Percentiles rank a stretch among this genome's conserved stretches.
phyloP scores from a whole-genome alignment of 2,113 vertebrate genomes.

The Strigops habroptila region DNA sequence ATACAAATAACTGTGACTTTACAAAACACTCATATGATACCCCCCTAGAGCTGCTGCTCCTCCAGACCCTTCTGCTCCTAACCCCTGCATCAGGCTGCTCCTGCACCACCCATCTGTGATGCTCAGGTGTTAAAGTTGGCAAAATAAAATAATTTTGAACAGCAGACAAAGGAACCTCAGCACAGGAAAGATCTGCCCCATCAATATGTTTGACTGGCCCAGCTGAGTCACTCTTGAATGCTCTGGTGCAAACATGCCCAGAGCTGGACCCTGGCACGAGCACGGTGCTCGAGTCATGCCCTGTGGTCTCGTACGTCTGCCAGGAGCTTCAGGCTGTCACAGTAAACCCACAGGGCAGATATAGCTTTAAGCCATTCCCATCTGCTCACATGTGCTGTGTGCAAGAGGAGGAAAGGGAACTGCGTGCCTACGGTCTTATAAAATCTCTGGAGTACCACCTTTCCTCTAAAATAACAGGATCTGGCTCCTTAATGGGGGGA shows the following conservation, averaged over 20 bases:
- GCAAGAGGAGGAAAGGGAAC: neutral
- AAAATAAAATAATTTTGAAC: rapidly evolving
- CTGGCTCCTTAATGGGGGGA: neutral
- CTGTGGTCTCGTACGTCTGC: neutral
- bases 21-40: neutral
- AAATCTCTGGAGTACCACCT: neutral
- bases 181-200: neutral
- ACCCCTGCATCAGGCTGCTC: neutral
- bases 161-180: neutral
- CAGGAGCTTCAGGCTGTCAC: neutral
- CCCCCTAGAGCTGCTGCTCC: neutral
- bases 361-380: neutral
- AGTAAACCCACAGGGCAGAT: neutral
- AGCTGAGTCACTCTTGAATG: neutral
- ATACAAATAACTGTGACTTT: rapidly evolving
- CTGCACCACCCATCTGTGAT: rapidly evolving
- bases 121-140: rapidly evolving
- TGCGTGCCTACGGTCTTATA: rapidly evolving
- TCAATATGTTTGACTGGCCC: neutral
- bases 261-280: neutral
- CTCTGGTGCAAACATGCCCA: neutral
- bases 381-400: neutral
- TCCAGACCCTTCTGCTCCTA: neutral
- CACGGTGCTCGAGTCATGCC: rapidly evolving
- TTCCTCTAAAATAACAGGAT: neutral